Evolutionary conservation across 2,113 vertebrate genomes (phyloP), one percentile per base, ranked within the genome.

Genomic region (Etheostoma cragini): DNA sequence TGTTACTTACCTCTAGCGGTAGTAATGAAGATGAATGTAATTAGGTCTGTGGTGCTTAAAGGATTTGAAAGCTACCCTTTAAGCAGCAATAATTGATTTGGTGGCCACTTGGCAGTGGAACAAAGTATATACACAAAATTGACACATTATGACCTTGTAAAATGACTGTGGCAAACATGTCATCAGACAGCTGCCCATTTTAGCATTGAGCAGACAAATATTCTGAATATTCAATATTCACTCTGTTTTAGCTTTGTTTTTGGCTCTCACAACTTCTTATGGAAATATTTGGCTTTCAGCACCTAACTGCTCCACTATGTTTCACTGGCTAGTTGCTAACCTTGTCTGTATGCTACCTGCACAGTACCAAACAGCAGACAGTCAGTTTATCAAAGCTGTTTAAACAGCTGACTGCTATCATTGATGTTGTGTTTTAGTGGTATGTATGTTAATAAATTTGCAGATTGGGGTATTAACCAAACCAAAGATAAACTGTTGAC

Each of bases 51-150:
- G 17, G 16, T 60, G 46, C 70, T 68, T 30, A 64, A 47, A 52
- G 54, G 11, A 50, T 52, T 72, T 10, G 38, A 67, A 67, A 67
- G 56, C 62, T 54, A 11, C 33, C 22, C 21, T 61, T 69, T 42
- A 8, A 60, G 38, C 26, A 22, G 30, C 6, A 63, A 11, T 42
- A 8, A 8, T 24, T 38, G 8, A 7, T 12, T 49, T 22, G 17
- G 35, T 52, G 47, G 5, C 12, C 17, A 33, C 24, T 49, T 33
- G 33, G 56, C 19, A 33, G 56, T 12, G 0, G 17, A 57, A 47
- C 13, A 33, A 57, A 8, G 13, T 14, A 33, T 49, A 17, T 58
- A 42, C 15, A 60, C 30, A 38, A 65, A 38, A 33, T 5, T 65
- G 61, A 54, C 22, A 53, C 54, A 45, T 26, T 38, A 21, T 30